Percentiles rank a stretch among this genome's conserved stretches.
Evolutionary conservation across 2,888 invertebrate species (phyloP).

Genomic region (Drosophila basisetae): DNA sequence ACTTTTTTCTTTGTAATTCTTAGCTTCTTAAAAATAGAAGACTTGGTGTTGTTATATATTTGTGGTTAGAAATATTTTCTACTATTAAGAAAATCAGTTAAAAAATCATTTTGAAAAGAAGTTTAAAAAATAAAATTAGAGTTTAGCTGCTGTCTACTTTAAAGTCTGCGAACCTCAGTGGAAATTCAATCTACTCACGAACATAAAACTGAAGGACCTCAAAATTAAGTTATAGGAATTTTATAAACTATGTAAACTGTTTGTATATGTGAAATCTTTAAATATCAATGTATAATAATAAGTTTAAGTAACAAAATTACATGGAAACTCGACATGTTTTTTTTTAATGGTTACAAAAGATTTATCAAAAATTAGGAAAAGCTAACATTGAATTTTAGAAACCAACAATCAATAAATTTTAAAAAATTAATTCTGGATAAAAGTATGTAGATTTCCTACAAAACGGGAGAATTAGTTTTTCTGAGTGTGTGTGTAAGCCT

Average conservation of each 20-base stretch:
- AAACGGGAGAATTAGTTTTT: neutral
- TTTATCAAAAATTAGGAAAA: neutral
- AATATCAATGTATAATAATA: neutral
- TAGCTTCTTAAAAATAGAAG: neutral
- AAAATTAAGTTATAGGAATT: neutral
- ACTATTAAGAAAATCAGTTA: neutral
- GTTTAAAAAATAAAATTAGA: neutral
- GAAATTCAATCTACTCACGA: neutral
- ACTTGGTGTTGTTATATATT: neutral
- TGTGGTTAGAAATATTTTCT: neutral
- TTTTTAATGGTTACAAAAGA: neutral
- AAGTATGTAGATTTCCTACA: neutral
- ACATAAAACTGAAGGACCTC: neutral
- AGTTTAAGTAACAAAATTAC: neutral
- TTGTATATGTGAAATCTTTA: neutral
- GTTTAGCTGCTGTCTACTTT: neutral
- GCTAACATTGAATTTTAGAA: neutral
- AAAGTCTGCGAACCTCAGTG: neutral
- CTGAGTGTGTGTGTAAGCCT: slow-evolving; percentile 20
- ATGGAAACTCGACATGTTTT: neutral
- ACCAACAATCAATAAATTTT: neutral
- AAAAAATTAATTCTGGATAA: neutral
- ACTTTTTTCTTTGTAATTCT: neutral
- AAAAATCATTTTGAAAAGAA: neutral
- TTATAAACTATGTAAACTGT: neutral